Base-by-base conservation (phyloP, 2,113 vertebrate genomes). In the Paedocypris sp. region DNA sequence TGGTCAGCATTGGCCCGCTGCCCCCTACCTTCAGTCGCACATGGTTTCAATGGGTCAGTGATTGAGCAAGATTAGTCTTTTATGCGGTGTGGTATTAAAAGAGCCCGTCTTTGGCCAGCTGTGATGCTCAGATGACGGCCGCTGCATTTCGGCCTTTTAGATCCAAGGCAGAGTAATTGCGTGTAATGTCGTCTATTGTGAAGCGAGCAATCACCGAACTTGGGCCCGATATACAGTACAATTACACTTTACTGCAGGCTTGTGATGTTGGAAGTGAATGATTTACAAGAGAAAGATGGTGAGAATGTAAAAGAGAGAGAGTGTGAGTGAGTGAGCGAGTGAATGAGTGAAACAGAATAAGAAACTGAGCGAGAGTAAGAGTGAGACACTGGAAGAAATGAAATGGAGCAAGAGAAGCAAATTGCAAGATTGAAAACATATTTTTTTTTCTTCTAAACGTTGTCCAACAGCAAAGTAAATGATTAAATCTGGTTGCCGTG, bases 11-110 rank as follows among this genome's bases (percentile, higher is more conserved):
- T 16, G 33, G 64, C 73, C 74, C 77, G 69, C 53, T 64, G 54
- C 59, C 60, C 71, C 62, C 67, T 66, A 76, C 71, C 69, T 69
- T 70, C 64, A 53, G 60, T 47, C 64, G 70, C 67, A 69, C 67
- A 60, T 68, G 58, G 26, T 78, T 62, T 85, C 80, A 85, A 82
- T 81, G 74, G 81, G 73, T 78, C 80, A 80, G 32, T 81, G 81
- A 85, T 85, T 83, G 79, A 80, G 70, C 77, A 69, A 72, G 76
- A 82, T 81, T 80, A 62, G 33, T 72, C 45, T 66, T 64, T 60
- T 71, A 76, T 67, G 61, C 62, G 62, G 52, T 69, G 73, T 39
- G 36, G 73, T 75, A 81, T 82, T 74, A 83, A 81, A 70, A 82
- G 79, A 79, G 76, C 71, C 77, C 83, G 83, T 83, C 82, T 78